These are phyloP conservation scores for Malacosoma neustria DNA, from an alignment of 2,888 invertebrate species.

Conservation along the genomic window DNA sequence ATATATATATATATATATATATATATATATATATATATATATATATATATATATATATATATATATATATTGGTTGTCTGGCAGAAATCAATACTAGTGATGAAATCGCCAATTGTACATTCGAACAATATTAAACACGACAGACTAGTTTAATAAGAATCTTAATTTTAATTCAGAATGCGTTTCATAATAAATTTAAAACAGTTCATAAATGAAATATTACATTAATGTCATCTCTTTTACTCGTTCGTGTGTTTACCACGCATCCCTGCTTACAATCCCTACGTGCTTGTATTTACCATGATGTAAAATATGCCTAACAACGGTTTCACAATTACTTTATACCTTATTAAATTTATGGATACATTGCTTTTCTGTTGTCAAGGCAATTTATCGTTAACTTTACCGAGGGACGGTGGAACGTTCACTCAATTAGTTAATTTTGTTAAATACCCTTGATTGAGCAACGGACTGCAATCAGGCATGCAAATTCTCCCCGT, in stretches of 20 bases:
- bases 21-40: no score
- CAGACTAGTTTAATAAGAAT: no score
- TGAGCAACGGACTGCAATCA: constrained; percentile 72
- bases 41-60: no score
- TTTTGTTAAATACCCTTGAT: constrained; percentile 74
- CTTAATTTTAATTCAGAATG: no score
- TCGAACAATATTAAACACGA: no score
- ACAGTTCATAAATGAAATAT: no score
- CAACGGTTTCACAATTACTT: constrained; percentile 10
- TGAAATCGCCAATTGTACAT: no score
- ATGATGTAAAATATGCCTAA: not conserved
- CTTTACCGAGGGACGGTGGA: constrained; percentile 31
- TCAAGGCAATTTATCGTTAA: constrained; percentile 43
- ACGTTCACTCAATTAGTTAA: constrained; percentile 72
- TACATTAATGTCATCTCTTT: no score
- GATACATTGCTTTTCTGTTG: constrained; percentile 52
- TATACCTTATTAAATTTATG: constrained; percentile 52
- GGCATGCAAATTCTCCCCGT: constrained; percentile 64
- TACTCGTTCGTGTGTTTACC: not conserved
- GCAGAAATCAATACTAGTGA: no score
- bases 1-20: no score
- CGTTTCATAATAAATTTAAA: no score
- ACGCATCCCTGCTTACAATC: not conserved
- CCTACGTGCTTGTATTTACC: not conserved
- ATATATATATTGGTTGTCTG: no score